Percentiles rank a stretch among this genome's conserved stretches.
Evolutionary conservation across 2,888 invertebrate genomes (phyloP).

Genomic region (Lithophane leautieri): DNA sequence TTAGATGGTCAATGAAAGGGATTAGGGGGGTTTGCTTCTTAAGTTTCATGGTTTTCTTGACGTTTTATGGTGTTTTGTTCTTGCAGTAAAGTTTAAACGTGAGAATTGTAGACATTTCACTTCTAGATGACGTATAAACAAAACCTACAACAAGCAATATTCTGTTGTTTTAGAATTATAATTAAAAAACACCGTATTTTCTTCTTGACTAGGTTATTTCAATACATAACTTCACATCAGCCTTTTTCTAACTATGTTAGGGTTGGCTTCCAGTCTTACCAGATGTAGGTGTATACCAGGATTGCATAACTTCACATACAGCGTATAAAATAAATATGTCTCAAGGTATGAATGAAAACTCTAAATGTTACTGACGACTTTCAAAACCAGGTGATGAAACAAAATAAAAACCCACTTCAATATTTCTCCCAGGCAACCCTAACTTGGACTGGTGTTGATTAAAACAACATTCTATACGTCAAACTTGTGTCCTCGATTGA

Average conservation of each 20-base stretch:
- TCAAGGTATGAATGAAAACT: no score
- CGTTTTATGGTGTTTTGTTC: slow-evolving; percentile 6
- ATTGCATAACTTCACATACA: no score
- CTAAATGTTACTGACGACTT: slow-evolving; percentile 12
- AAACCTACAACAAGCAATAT: no score
- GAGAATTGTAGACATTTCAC: no score
- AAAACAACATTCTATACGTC: slow-evolving; percentile 76
- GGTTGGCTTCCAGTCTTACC: no score
- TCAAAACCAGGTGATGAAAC: slow-evolving; percentile 9
- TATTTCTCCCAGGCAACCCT: slow-evolving; percentile 42
- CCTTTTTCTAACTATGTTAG: no score
- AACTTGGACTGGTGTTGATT: slow-evolving; percentile 77
- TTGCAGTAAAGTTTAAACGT: not conserved
- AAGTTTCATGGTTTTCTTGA: slow-evolving; percentile 8
- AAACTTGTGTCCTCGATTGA: slow-evolving; percentile 66
- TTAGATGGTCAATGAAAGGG: slow-evolving; percentile 34
- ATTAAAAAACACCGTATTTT: no score
- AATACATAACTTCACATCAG: no score
- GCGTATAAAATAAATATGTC: not conserved
- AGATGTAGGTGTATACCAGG: no score
- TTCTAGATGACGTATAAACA: no score
- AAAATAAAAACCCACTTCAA: slow-evolving; percentile 25
- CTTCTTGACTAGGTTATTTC: no score
- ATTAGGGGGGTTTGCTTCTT: slow-evolving; percentile 1
- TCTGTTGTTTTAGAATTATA: no score